phyloP scores from a whole-genome alignment of 2,113 vertebrate genomes.

The Rhinogobius similis region DNA sequence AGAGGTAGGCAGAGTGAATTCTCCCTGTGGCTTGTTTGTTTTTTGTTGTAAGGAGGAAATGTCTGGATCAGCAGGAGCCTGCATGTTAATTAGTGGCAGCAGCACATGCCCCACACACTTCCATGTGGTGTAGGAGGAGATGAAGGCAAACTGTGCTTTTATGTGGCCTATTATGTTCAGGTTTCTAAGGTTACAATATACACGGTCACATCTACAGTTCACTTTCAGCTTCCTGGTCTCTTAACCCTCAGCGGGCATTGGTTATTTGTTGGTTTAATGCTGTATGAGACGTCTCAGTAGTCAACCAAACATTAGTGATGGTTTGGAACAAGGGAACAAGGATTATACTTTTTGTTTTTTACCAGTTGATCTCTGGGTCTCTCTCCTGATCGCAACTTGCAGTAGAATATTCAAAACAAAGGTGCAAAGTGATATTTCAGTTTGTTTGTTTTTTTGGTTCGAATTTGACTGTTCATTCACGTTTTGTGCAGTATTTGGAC shows the following conservation, averaged over 20 bases:
- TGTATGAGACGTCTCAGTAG: too few relatives aligned
- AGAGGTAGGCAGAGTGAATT: constrained; percentile 33
- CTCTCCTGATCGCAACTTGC: too few relatives aligned
- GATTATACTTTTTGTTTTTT: too few relatives aligned
- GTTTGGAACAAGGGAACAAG: too few relatives aligned
- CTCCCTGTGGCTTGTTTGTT: constrained; percentile 51
- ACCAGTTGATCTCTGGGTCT: too few relatives aligned
- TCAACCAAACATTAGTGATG: too few relatives aligned
- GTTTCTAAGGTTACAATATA: constrained; percentile 39
- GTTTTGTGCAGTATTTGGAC: too few relatives aligned
- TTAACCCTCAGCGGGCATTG: not conserved
- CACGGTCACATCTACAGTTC: constrained; percentile 7
- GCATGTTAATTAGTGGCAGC: constrained; percentile 49
- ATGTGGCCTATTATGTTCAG: constrained; percentile 47
- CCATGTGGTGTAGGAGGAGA: constrained; percentile 30
- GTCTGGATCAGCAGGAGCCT: constrained; percentile 41
- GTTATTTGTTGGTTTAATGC: not conserved
- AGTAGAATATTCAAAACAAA: too few relatives aligned
- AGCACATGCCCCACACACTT: constrained; percentile 30
- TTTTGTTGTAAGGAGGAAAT: constrained; percentile 53
- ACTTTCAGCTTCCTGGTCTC: not conserved
- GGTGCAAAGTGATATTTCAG: too few relatives aligned
- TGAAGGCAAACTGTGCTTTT: constrained; percentile 42
- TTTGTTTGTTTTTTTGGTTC: too few relatives aligned
- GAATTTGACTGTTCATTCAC: too few relatives aligned